Evolutionary conservation across 2,797 vertebrate species (phyloP).

Genomic region (Tympanoctomys barrerae): DNA sequence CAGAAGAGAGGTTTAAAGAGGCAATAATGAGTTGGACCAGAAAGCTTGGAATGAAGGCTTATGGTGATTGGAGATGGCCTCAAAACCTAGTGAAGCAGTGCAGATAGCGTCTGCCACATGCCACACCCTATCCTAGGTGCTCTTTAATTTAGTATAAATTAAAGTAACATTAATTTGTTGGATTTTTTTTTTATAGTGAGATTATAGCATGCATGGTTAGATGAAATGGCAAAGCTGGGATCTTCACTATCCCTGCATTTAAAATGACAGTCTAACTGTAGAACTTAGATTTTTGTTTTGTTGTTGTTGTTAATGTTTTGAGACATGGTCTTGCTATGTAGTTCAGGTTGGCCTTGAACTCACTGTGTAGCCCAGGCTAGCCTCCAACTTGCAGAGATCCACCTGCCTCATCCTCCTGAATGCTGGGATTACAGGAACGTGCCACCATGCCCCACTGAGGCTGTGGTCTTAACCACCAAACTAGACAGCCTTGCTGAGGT

Average conservation of each 20-base stretch:
- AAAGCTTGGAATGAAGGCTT: not conserved
- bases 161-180: not conserved
- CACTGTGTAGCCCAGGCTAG: not conserved
- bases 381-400: not conserved
- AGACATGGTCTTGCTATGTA: not conserved
- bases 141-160: not conserved
- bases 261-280: not conserved
- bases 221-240: not conserved
- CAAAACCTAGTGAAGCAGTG: not conserved
- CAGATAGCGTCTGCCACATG: not conserved
- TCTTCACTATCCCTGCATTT: not conserved
- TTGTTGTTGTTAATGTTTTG: not conserved
- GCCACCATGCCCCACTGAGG: not conserved
- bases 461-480: not conserved
- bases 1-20: not conserved
- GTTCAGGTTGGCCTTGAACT: not conserved
- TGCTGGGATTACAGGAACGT: not conserved
- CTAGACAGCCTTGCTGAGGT: not conserved
- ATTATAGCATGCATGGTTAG: not conserved
- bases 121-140: not conserved
- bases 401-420: not conserved
- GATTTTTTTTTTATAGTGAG: constrained; percentile 16
- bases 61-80: not conserved
- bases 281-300: not conserved
- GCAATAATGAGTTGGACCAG: not conserved